Base-by-base conservation (phyloP, 2,797 vertebrate species). In the Loris lydekkerianus region DNA sequence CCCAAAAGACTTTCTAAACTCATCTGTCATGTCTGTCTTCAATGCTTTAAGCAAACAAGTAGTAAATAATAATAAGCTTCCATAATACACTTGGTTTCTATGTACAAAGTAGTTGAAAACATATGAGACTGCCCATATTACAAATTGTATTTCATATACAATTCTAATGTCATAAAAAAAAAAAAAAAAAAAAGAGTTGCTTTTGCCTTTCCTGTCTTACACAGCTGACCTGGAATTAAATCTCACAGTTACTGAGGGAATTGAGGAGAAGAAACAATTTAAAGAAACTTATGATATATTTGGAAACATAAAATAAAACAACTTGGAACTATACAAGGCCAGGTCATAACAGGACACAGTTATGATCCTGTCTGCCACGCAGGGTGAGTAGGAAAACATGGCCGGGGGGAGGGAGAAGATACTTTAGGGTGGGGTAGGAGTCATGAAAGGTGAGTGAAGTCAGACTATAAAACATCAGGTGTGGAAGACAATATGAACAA, bases 301-400 rank as follows among this genome's bases (percentile, higher is more conserved):
- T 84, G 31, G 15, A 78, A 18, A 37, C 7, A 58, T 3, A 92
- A 83, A 81, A 92, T 73, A 34, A 70, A 96, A 96, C 83, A 67
- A 92, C 56, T 37, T 14, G 49, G 2, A 91, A 25, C 15, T 76
- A 58, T 14, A 70, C 10, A 86, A 40, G 29, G 61, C n/a, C 7
- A 63, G 72, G 34, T 37, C 58, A 84, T 25, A 81, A 23, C 14
- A 61, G 10, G 37, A 58, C 13, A 31, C 49, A 65, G 10, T 92
- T 82, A 82, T 37, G 10, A 93, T 37, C 31, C n/a, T 58, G 37
- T 80, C 60, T 73, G 49, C 40, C 29, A 7, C 53, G 58, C 7
- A 73, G 58, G 14, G 18, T 56, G 27, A 65, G 58, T 40, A 37
- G 37, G 49, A 40, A 77, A 88, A 91, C 67, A 72, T 61, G 13